A percentile compares a stretch with the other conserved stretches of the same genome.
Evolutionary conservation across 2,888 invertebrate genomes (phyloP).

Genomic region (Druceiella hillmani): DNA sequence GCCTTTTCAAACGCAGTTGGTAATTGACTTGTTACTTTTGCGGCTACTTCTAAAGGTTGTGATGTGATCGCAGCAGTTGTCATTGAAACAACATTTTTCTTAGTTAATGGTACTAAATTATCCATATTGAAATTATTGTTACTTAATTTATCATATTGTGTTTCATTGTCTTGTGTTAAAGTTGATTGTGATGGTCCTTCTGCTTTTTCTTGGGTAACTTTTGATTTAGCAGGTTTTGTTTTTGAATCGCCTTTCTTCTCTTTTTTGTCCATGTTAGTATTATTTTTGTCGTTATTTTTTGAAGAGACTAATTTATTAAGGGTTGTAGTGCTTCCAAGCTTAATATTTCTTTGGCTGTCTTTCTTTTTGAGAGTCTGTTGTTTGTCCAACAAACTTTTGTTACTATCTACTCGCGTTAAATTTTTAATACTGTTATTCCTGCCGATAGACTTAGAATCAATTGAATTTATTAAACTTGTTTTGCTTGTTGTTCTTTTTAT

Average conservation of each 20-base stretch:
- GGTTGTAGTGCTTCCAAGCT: slow-evolving; percentile 7
- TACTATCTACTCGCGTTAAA: slow-evolving; percentile 38
- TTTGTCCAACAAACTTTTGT: slow-evolving; percentile 35
- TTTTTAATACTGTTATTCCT: slow-evolving; percentile 44
- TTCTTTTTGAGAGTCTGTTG: slow-evolving; percentile 36
- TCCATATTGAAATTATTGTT: slow-evolving; percentile 35
- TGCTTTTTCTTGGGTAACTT: slow-evolving; percentile 26
- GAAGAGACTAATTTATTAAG: too few species aligned
- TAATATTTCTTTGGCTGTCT: slow-evolving; percentile 35
- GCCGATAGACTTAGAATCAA: slow-evolving; percentile 33
- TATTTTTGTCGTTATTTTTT: slow-evolving; percentile 26
- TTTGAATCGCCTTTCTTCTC: slow-evolving; percentile 20
- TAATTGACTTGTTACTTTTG: slow-evolving; percentile 50
- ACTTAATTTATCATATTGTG: slow-evolving; percentile 40
- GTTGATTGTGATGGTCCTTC: slow-evolving; percentile 35
- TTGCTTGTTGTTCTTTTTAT: slow-evolving; percentile 34
- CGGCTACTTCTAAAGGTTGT: slow-evolving; percentile 50
- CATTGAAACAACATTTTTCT: slow-evolving; percentile 51
- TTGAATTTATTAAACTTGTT: slow-evolving; percentile 34
- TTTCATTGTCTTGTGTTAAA: slow-evolving; percentile 44
- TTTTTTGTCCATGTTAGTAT: slow-evolving; percentile 25
- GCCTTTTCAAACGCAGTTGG: slow-evolving; percentile 46
- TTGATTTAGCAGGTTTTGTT: slow-evolving; percentile 24
- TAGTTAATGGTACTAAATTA: slow-evolving; percentile 43
- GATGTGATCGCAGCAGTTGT: slow-evolving; percentile 54